Evolutionary conservation across 2,797 vertebrate genomes (phyloP), one percentile per base, ranked within the genome.

Genomic region (Anas acuta): DNA sequence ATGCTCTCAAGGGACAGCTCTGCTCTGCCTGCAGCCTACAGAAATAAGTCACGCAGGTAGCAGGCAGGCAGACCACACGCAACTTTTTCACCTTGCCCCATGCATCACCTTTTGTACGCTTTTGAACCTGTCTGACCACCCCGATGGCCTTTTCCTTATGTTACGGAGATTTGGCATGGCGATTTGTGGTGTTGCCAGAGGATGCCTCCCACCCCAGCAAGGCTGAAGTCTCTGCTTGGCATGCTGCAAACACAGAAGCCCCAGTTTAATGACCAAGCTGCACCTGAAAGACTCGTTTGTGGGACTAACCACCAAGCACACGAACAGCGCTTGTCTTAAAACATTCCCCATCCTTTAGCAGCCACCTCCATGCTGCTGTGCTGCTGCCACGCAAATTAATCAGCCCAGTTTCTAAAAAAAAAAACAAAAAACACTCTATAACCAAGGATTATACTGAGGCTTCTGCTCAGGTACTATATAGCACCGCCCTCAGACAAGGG

Each of bases 131-230:
- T 3, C 58, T 76, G 41, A 14, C 17, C 35, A 45, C 57, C 70
- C 4, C 30, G 23, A 1, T 6, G 39, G 25, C 3, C 14, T 39
- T 72, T 32, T 11, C 49, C 35, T 17, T 3, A 1, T 3, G 1
- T 21, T 18, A 18, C 0, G 25, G 33, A 45, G 43, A 25, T 35
- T 14, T 3, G 4, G 45, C 56, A 39, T 1, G 19, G 33, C 39
- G 58, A 25, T 21, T 32, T 28, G 30, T 19, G 15, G 41, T 10
- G 32, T 35, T 49, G 21, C 62, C 77, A 81, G 49, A 8, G 5
- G 35, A n/a, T 56, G 30, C 57, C 30, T 32, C 54, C 20, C 18
- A 53, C 9, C 17, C 45, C 37, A 8, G 3, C 1, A 6, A 49
- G 32, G 87, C 0, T 72, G 53, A 28, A 43, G 26, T 8, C 73